Base-by-base conservation (phyloP, 1,140 invertebrate genomes). In the Lucilia sericata region DNA sequence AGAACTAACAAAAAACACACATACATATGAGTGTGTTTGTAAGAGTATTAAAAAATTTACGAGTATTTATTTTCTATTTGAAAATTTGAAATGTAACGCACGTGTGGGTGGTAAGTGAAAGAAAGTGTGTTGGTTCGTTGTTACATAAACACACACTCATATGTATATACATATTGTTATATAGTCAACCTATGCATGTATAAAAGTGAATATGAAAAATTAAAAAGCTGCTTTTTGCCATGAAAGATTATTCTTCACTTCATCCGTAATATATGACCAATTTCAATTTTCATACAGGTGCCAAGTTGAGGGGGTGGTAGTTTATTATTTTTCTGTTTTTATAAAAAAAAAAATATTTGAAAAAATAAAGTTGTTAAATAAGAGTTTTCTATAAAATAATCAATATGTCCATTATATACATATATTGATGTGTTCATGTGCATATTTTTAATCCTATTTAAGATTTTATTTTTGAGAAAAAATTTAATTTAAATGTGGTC, bases 161-260 rank as follows among this genome's bases (percentile, higher is more conserved):
- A 21, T 10, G 60, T 70, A 5, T n/a, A n/a, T n/a, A n/a, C n/a
- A n/a, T n/a, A n/a, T n/a, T n/a, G n/a, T n/a, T n/a, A n/a, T 65
- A 19, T 49, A n/a, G 17, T 49, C 49, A 49, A 49, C 13, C 9
- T 49, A 49, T 65, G 60, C 60, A 65, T 65, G 14, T 65, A n/a
- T 70, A n/a, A 70, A 70, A 25, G 65, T 70, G 65, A 70, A 70
- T 70, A 70, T 70, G 65, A 70, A 70, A 70, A 70, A 70, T 70
- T 70, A 70, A 70, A 70, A 70, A 70, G 19, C 65, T 70, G 21
- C 65, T 55, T 55, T 42, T 10, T 55, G 21, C 0, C 65, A 70
- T 19, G n/a, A 70, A 70, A 21, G 51, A 55, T 55, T 55, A 55
- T 55, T n/a, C 13, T 55, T 13, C 51, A 55, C 42, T 55, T 17